Percentiles rank a stretch among this genome's conserved stretches.
phyloP scores from a whole-genome alignment of 37 sponge, comb jelly and placozoan genomes.

The Eunapius fragilis region DNA sequence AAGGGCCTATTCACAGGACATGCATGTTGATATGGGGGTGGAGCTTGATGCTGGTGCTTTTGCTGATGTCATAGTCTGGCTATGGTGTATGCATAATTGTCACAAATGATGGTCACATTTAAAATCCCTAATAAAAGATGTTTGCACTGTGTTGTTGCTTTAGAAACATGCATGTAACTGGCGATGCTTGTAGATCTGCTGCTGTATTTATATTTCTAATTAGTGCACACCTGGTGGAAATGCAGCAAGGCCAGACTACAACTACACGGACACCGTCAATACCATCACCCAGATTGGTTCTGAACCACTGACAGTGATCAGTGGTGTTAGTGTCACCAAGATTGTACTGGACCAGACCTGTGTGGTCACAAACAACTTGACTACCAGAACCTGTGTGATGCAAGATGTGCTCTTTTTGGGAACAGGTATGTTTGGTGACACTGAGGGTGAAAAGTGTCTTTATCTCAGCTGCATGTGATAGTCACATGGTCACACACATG shows the following conservation, averaged over 20 bases:
- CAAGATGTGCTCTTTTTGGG: slow-evolving; percentile 46
- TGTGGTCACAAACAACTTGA: neutral
- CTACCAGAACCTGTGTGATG: neutral
- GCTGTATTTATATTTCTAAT: no score
- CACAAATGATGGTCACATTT: no score
- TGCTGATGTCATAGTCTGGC: no score
- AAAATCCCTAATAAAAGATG: no score
- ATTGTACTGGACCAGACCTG: neutral
- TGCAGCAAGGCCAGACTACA: neutral
- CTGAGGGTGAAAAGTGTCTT: no score
- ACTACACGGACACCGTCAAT: neutral
- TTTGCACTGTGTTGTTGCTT: no score
- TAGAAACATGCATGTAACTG: no score
- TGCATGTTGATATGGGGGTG: no score
- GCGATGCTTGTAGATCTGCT: no score
- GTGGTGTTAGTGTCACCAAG: neutral
- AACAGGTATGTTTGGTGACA: slow-evolving; percentile 3
- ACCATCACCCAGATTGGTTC: neutral
- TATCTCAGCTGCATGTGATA: neutral
- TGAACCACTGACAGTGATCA: neutral
- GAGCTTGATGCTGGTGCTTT: no score
- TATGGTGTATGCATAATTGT: no score
- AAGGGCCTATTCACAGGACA: no score
- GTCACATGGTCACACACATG: neutral
- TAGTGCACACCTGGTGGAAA: neutral